Base-by-base conservation (phyloP, 2,888 invertebrate species). In the Trimorus sp. region DNA sequence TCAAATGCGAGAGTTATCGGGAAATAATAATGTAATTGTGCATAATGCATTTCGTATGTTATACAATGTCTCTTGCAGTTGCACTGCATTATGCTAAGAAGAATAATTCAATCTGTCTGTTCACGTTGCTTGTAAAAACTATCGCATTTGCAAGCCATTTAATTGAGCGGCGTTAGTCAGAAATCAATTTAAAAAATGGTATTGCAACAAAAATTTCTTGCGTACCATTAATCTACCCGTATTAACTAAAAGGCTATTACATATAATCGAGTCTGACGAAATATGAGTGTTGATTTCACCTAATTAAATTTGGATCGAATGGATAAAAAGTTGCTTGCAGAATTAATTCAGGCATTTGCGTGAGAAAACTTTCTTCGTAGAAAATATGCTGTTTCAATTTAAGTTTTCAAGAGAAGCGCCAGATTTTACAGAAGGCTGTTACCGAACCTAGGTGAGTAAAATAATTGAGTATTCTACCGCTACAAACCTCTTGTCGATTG, bases 381-480 rank as follows among this genome's bases (percentile, higher is more conserved):
- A 60, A 68, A 53, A 15, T 53, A 6, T n/a, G 14, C 14, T 36
- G 15, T 51, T 60, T 53, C 45, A 42, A 53, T 11, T 45, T 26
- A 42, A 37, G 75, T 53, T 40, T 62, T 16, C 56, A 12, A 62
- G 36, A 54, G 6, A 42, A 54, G 54, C 59, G 49, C 65, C 74
- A 74, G 59, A 59, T 74, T 75, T 74, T 56, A 53, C 77, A 14
- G 68, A 16, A 49, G 71, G 56, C 62, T 56, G 70, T 63, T 78
- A 49, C 69, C 60, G 65, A 81, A 74, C 80, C 79, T 81, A 78
- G 81, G 77, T 74, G 82, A 74, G 76, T 62, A 70, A 71, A 85
- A 83, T 89, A 90, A 90, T 90, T 90, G 89, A 90, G 90, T 89
- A 90, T 90, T 90, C 89, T 85, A 84, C 84, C 86, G 88, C 86